phyloP scores from a whole-genome alignment of 1,140 invertebrate species.

The Alviniconcha marisindica region DNA sequence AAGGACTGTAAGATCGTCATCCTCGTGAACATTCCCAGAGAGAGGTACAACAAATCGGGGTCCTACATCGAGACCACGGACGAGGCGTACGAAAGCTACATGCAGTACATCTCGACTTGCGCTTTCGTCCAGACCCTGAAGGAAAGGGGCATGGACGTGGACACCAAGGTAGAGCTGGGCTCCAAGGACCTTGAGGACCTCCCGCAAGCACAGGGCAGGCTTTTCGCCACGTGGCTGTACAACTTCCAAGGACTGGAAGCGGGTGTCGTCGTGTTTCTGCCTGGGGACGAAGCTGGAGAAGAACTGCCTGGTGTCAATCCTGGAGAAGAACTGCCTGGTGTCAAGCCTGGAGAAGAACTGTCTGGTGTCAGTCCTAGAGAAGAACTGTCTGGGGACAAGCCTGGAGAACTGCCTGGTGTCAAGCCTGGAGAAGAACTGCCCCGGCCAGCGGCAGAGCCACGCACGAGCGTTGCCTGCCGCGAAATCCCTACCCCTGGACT shows the following conservation, averaged over 20 bases:
- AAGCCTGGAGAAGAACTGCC: background rate
- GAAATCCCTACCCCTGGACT: constrained; percentile 12
- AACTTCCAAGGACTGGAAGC: constrained; percentile 47
- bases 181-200: background rate
- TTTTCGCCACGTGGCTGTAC: constrained; percentile 42
- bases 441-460: too few relatives aligned
- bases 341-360: background rate
- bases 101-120: background rate
- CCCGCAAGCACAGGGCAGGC: background rate
- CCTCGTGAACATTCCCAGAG: background rate
- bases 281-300: constrained; percentile 31
- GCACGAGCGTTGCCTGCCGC: background rate
- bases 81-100: background rate
- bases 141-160: background rate
- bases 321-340: background rate
- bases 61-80: background rate
- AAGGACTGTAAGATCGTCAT: background rate
- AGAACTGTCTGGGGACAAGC: background rate
- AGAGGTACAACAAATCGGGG: background rate
- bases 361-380: constrained; percentile 18
- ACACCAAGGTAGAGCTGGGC: background rate
- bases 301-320: constrained; percentile 3
- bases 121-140: background rate
- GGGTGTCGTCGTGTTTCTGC: constrained; percentile 41
- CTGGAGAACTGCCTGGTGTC: background rate